Base-by-base conservation (phyloP, 2,113 vertebrate genomes). In the Corythoichthys intestinalis region DNA sequence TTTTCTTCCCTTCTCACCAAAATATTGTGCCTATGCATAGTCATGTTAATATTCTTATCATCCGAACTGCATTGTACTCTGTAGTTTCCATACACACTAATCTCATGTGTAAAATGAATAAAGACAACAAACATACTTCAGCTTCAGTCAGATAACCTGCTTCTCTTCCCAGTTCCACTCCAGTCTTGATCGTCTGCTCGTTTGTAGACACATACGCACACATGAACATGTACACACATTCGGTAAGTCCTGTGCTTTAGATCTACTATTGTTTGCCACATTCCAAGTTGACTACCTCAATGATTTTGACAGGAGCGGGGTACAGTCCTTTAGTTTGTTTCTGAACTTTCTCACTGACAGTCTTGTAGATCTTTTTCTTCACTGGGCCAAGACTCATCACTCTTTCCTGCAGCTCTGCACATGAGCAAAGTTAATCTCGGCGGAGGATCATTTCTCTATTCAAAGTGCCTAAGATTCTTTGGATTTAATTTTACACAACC, bases 271-370 rank as follows among this genome's bases (percentile, higher is more conserved):
- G 28, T 5, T 46, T 28, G 37, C 17, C 12, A 28, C 10, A 28
- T 47, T 63, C n/a, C 17, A 4, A 41, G 46, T 47, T 13, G n/a
- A 28, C 10, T 28, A 63, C 60, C 60, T 63, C 41, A 47, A 63
- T 63, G 41, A 63, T 63, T 63, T 63, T 46, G 60, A 46, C 60
- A 2, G 60, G 60, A 6, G 60, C 60, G 2, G 60, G 60, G 60
- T 63, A 63, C 4, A 63, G 60, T 34, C 60, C 60, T 63, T 63
- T 47, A 3, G 60, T 63, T 46, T 63, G 60, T 28, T 63, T 63
- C 39, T 63, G 60, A 28, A 63, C 60, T 41, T 63, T 63, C 39
- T 63, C 60, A 14, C 41, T 63, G 35, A 63, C 60, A 63, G 60
- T 63, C 10, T 28, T 47, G 60, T 63, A 63, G 60, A 63, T 63